Conservation (phyloP, 1,140 invertebrate species). For the Steinernema feltiae region DNA sequence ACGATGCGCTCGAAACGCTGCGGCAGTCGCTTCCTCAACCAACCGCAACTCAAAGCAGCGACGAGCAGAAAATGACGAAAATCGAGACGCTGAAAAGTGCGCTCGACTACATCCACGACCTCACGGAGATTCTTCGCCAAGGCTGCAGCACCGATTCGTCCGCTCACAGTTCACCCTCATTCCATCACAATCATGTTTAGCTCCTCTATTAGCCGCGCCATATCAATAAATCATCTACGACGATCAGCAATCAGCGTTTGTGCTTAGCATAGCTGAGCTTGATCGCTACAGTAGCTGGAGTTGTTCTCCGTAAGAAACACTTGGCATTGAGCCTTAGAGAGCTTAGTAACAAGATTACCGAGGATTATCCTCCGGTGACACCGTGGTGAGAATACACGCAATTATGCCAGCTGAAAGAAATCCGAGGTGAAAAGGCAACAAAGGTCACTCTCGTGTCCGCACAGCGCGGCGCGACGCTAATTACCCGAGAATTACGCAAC, state of each 20-base stretch:
- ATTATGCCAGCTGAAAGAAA: slow-evolving; percentile 15
- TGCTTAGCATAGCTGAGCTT: not conserved
- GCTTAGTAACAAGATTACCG: not conserved
- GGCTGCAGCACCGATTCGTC: not conserved
- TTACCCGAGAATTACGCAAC: slow-evolving; percentile 10
- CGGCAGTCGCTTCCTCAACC: not conserved
- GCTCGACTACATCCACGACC: not conserved
- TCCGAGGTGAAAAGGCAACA: slow-evolving; percentile 15
- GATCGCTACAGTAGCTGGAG: no score
- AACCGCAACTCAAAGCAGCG: not conserved
- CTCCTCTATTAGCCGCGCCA: no score
- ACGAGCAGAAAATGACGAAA: slow-evolving; percentile 6
- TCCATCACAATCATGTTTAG: not conserved
- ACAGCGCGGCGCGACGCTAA: not conserved
- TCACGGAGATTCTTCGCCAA: not conserved
- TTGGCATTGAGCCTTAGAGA: not conserved
- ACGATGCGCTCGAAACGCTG: not conserved
- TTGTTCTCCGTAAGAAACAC: not conserved
- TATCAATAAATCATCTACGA: no score
- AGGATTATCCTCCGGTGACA: not conserved
- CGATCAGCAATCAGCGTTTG: no score
- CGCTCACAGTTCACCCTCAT: not conserved
- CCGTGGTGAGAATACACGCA: not conserved
- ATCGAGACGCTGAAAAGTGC: not conserved
- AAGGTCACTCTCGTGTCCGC: not conserved